phyloP scores from a whole-genome alignment of 1,140 invertebrate species.

The honey bee (Apis mellifera) region Amel_HAv3.1 CM009941.2:16050501-16051000 shows the following conservation, averaged over 20 bases:
- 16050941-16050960: slow-evolving; percentile 72
- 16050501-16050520: slow-evolving; percentile 32
- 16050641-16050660: background rate
- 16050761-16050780: slow-evolving; percentile 78
- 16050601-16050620: background rate
- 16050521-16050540: slow-evolving; percentile 52
- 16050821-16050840: slow-evolving; percentile 68
- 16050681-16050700: slow-evolving; percentile 82
- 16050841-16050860: background rate
- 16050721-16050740: slow-evolving; percentile 83
- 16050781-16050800: slow-evolving; percentile 66
- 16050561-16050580: slow-evolving; percentile 63
- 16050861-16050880: slow-evolving; percentile 4
- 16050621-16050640: slow-evolving; percentile 1
- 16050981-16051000: slow-evolving; percentile 81
- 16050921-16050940: slow-evolving; percentile 82
- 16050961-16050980: slow-evolving; percentile 69
- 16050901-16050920: slow-evolving; percentile 83
- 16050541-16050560: slow-evolving; percentile 70
- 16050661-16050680: slow-evolving; percentile 40
- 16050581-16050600: slow-evolving; percentile 58
- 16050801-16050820: slow-evolving; percentile 72
- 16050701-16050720: slow-evolving; percentile 86
- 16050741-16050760: slow-evolving; percentile 80
- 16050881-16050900: slow-evolving; percentile 82